Percentiles rank a stretch among this genome's conserved stretches.
phyloP scores from a whole-genome alignment of 2,113 vertebrate genomes.

The Xenopus borealis region DNA sequence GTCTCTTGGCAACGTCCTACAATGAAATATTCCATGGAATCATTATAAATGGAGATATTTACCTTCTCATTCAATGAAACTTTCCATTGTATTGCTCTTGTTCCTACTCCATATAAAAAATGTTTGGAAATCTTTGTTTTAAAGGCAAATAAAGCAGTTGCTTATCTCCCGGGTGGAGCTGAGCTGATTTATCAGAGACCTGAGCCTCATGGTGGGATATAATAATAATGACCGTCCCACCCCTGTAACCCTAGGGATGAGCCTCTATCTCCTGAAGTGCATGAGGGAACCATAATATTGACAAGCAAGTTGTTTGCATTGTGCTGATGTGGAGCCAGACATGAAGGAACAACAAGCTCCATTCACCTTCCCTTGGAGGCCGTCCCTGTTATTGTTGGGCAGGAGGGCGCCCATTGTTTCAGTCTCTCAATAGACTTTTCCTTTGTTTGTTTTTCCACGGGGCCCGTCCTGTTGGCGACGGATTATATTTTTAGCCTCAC shows the following conservation, averaged over 20 bases:
- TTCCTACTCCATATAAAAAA: no score
- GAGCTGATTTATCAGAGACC: no score
- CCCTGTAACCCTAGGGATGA: conserved; percentile 55
- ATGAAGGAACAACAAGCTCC: neutral
- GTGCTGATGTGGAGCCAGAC: conserved; percentile 25
- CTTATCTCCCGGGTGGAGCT: no score
- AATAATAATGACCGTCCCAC: conserved; percentile 13
- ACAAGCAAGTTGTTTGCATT: conserved; percentile 69
- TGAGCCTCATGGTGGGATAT: no score
- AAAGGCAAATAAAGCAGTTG: neutral
- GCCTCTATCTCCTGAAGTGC: conserved; percentile 64
- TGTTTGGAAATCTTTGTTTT: no score
- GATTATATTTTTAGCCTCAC: conserved; percentile 62
- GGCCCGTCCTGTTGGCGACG: conserved; percentile 60
- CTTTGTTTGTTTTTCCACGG: conserved; percentile 66
- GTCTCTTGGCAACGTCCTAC: no score
- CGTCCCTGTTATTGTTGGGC: conserved; percentile 47
- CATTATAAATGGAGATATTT: no score
- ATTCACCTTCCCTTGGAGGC: conserved; percentile 38
- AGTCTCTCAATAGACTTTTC: conserved; percentile 52
- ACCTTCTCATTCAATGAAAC: no score
- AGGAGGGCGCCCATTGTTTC: conserved; percentile 52
- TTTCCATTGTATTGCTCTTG: no score
- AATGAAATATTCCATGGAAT: no score
- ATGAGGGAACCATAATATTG: conserved; percentile 65